phyloP scores from a whole-genome alignment of 2,888 invertebrate species.

The Linnaemya tessellans region DNA sequence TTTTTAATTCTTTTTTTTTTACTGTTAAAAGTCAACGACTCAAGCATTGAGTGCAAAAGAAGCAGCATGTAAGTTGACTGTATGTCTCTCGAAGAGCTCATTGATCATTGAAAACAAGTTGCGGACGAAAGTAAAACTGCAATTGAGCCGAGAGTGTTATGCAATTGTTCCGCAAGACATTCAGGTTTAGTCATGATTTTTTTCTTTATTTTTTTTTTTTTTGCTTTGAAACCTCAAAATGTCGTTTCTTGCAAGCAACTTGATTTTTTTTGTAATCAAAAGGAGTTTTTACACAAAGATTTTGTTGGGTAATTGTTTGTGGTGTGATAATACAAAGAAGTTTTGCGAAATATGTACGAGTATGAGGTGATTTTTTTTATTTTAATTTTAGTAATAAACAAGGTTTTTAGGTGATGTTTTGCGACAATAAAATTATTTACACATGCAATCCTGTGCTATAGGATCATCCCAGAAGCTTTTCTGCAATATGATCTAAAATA shows the following conservation, averaged over 20 bases:
- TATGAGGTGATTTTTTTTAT: not conserved
- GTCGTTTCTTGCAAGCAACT: not conserved
- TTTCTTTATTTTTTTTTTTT: too few species aligned
- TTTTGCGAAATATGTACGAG: not conserved
- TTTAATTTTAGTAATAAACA: not conserved
- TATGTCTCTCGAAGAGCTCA: slow-evolving; percentile 10
- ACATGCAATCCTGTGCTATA: too few species aligned
- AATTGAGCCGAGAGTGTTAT: slow-evolving; percentile 36
- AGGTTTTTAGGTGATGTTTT: not conserved
- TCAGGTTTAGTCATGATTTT: slow-evolving; percentile 39
- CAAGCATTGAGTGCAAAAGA: not conserved
- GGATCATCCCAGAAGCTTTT: too few species aligned
- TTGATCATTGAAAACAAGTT: slow-evolving; percentile 62
- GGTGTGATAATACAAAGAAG: not conserved
- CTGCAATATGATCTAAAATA: too few species aligned
- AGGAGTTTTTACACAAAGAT: not conserved
- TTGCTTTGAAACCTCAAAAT: not conserved
- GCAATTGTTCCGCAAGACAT: slow-evolving; percentile 38
- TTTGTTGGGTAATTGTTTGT: not conserved
- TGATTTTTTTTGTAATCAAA: not conserved
- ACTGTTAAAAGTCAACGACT: slow-evolving; percentile 59
- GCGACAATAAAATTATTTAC: not conserved
- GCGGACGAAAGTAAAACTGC: slow-evolving; percentile 63
- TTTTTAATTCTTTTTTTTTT: not conserved
- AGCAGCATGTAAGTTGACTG: not conserved